Percentiles rank a stretch among this genome's conserved stretches.
These are phyloP conservation scores for Diachrysia chrysitis DNA, from an alignment of 2,888 invertebrate species.

Conservation along the genomic window DNA sequence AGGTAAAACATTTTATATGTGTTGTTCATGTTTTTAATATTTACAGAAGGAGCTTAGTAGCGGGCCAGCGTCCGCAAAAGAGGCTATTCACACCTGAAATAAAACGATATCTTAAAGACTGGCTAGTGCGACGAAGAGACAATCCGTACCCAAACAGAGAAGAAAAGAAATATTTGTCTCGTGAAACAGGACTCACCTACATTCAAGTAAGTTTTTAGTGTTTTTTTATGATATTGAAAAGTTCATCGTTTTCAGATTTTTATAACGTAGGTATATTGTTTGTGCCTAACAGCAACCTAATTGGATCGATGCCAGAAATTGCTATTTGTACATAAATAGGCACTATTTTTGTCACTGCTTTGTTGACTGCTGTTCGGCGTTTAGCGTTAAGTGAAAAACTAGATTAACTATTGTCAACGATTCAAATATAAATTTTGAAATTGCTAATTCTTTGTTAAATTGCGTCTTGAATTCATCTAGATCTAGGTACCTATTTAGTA, in stretches of 20 bases:
- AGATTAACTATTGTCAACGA: constrained; percentile 16
- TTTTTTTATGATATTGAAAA: constrained; percentile 45
- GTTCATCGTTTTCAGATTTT: constrained; percentile 53
- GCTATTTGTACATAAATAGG: constrained; percentile 88
- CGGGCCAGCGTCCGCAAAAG: constrained; percentile 91
- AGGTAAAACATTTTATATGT: constrained; percentile 25
- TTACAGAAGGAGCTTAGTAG: constrained; percentile 88
- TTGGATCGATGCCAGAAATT: constrained; percentile 85
- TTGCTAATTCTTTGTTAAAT: neutral
- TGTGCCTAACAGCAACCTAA: constrained; percentile 84
- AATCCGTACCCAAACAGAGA: constrained; percentile 94
- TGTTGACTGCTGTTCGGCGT: constrained; percentile 74
- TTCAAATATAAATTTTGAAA: neutral
- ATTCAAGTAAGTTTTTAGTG: constrained; percentile 90
- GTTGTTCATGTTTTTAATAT: constrained; percentile 38
- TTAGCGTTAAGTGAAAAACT: constrained; percentile 56
- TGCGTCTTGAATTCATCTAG: too few relatives aligned
- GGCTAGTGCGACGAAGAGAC: constrained; percentile 93
- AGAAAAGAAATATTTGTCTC: constrained; percentile 92
- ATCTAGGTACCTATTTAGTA: neutral
- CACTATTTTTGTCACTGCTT: constrained; percentile 87
- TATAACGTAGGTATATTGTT: constrained; percentile 71
- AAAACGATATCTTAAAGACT: constrained; percentile 93
- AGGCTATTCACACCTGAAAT: constrained; percentile 94
- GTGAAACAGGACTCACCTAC: constrained; percentile 93